Evolutionary conservation across 2,888 invertebrate genomes (phyloP).

Genomic region (Tanypteryx hageni): DNA sequence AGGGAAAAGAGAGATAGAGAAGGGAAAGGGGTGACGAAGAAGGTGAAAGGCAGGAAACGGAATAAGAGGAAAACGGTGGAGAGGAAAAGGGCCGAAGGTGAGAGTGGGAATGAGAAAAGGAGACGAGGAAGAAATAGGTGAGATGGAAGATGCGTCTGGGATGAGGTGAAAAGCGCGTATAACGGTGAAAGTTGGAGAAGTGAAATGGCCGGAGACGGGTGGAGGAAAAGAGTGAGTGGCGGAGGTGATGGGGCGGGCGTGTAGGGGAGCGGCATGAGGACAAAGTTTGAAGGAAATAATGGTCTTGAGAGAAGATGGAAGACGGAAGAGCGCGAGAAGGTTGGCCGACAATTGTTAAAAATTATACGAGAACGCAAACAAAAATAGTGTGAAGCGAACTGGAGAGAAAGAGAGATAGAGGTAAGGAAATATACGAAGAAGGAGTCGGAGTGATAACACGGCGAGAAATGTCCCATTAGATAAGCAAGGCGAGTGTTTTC

Average conservation of each 20-base stretch:
- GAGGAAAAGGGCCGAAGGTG: background rate
- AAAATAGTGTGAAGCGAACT: no score
- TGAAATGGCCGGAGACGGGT: conserved; percentile 6
- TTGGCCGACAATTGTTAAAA: no score
- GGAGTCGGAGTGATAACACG: background rate
- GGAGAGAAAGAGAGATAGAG: background rate
- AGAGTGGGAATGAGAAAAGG: background rate
- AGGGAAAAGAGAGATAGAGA: background rate
- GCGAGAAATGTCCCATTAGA: background rate
- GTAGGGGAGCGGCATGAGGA: no score
- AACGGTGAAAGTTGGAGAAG: conserved; percentile 13
- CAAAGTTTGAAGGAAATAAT: no score
- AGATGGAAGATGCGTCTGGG: background rate
- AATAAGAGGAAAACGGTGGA: background rate
- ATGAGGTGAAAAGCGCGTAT: conserved; percentile 23
- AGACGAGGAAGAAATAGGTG: background rate
- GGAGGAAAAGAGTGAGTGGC: background rate
- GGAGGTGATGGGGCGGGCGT: conserved; percentile 10
- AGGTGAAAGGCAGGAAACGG: background rate
- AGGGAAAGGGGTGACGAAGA: conserved; percentile 11
- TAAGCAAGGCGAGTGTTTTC: no score
- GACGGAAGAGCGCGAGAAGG: no score
- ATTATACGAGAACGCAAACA: no score
- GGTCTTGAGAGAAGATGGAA: no score
- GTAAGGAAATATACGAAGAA: background rate